These are phyloP conservation scores for Diloba caeruleocephala DNA, from an alignment of 2,888 invertebrate species.

Conservation along the genomic window DNA sequence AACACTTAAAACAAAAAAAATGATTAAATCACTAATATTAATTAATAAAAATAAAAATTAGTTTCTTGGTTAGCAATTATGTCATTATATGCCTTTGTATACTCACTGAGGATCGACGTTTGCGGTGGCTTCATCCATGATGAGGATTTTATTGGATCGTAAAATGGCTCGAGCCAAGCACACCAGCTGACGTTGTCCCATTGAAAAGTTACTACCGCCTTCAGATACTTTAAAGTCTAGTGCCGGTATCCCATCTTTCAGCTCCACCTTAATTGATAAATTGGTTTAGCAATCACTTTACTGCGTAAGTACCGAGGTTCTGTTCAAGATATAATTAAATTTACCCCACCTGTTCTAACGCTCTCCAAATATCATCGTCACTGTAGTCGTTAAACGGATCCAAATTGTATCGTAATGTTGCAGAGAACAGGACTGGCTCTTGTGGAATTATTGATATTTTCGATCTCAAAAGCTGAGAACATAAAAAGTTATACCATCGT, in stretches of 20 bases:
- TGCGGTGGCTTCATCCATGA: constrained; percentile 90
- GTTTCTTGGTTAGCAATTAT: too few species aligned
- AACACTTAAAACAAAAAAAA: too few species aligned
- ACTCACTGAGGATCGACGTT: constrained; percentile 90
- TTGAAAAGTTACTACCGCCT: constrained; percentile 93
- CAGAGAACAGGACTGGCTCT: constrained; percentile 91
- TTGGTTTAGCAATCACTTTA: constrained; percentile 23
- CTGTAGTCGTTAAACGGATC: constrained; percentile 91
- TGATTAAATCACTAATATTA: too few species aligned
- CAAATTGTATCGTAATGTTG: constrained; percentile 91
- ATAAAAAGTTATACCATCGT: constrained; percentile 36
- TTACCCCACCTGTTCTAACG: constrained; percentile 88
- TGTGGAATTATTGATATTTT: constrained; percentile 93
- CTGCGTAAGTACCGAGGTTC: background rate
- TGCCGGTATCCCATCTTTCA: constrained; percentile 91
- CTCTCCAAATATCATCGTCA: constrained; percentile 91
- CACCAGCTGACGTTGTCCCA: constrained; percentile 94
- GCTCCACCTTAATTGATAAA: constrained; percentile 90
- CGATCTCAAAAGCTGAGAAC: constrained; percentile 88
- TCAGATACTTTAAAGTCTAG: constrained; percentile 92
- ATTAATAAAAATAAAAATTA: too few species aligned
- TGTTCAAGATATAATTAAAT: constrained; percentile 17
- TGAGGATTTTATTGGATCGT: constrained; percentile 92
- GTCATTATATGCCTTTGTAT: background rate
- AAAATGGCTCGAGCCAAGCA: constrained; percentile 94